phyloP scores from a whole-genome alignment of 2,888 invertebrate species.

The Cephus sareptanus region DNA sequence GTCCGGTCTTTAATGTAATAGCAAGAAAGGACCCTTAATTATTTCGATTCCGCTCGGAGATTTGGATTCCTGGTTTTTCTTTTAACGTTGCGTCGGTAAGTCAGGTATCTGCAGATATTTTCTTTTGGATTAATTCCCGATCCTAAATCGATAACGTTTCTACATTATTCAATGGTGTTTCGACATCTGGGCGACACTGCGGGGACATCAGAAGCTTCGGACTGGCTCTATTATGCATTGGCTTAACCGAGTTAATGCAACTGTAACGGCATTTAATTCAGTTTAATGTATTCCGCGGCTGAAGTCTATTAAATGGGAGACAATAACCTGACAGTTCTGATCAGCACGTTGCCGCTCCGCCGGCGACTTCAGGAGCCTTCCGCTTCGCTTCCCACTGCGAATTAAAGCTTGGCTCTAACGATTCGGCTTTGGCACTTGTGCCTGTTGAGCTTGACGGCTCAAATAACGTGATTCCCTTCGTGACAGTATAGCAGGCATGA shows the following conservation, averaged over 20 bases:
- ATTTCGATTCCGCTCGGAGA: slow-evolving; percentile 31
- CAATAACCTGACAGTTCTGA: slow-evolving; percentile 64
- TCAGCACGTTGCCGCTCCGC: slow-evolving; percentile 47
- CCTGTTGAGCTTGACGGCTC: not conserved
- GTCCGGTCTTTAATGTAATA: slow-evolving; percentile 42
- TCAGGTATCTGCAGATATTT: not conserved
- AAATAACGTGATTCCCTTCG: not conserved
- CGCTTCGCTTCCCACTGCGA: not conserved
- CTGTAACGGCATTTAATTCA: slow-evolving; percentile 55
- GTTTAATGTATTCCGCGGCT: slow-evolving; percentile 53
- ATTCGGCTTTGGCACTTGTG: not conserved
- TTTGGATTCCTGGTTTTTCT: not conserved
- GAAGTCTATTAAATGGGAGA: slow-evolving; percentile 63
- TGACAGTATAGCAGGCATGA: not conserved
- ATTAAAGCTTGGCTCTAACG: not conserved
- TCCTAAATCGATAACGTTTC: not conserved
- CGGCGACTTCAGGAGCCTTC: slow-evolving; percentile 6
- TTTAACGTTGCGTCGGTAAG: not conserved
- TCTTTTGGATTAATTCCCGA: not conserved
- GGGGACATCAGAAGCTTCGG: not conserved
- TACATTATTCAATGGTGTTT: not conserved
- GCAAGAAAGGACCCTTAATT: slow-evolving; percentile 48
- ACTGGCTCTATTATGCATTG: slow-evolving; percentile 11
- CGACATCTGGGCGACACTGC: not conserved
- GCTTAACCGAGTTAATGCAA: slow-evolving; percentile 17